Evolutionary conservation across 2,888 invertebrate genomes (phyloP).

Genomic region (Pecten maximus): DNA sequence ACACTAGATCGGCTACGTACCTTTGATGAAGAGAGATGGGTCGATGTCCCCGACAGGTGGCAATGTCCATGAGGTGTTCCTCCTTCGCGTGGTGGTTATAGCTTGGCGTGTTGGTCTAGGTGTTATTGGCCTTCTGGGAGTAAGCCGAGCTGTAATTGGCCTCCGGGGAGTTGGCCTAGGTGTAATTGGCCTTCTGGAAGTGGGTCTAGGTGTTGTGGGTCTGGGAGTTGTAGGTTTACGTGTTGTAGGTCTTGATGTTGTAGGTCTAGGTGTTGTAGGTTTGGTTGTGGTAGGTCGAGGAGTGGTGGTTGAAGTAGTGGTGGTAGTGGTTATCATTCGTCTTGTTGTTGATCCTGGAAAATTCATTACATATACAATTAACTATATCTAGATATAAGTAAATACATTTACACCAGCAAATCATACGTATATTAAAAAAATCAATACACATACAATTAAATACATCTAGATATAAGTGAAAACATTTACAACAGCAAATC

Average conservation of each 20-base stretch:
- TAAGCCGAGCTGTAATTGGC: too few species aligned
- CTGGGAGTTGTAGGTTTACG: not conserved
- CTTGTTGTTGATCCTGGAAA: constrained; percentile 42
- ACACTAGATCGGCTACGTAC: not conserved
- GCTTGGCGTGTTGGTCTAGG: not conserved
- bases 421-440: too few species aligned
- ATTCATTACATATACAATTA: not conserved
- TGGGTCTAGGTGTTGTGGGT: not conserved
- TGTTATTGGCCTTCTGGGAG: not conserved
- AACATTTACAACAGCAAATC: too few species aligned
- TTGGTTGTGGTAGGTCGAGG: constrained; percentile 42
- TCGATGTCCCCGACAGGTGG: not conserved
- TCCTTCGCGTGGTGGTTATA: not conserved
- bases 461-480: too few species aligned
- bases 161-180: not conserved
- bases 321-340: constrained; percentile 30
- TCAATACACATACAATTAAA: too few species aligned
- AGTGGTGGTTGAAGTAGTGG: constrained; percentile 49
- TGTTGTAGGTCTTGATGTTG: constrained; percentile 32
- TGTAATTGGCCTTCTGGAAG: constrained; percentile 27
- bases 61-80: not conserved
- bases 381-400: too few species aligned
- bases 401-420: too few species aligned
- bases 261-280: constrained; percentile 41
- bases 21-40: not conserved